Conservation (phyloP, 2,888 invertebrate genomes). For the Caenorhabditis becei region DNA sequence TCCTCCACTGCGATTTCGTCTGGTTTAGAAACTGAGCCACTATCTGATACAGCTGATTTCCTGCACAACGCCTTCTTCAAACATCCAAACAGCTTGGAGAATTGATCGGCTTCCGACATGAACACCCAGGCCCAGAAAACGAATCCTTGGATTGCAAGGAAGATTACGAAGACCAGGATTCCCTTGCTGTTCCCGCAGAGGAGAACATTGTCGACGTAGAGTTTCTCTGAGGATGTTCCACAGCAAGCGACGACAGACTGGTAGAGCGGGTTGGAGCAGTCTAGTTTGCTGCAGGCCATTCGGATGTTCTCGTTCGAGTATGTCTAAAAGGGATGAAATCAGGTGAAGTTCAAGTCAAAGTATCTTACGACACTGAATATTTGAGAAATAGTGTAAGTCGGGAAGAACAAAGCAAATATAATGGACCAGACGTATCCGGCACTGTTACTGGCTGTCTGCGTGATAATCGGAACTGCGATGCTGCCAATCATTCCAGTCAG, state of each 20-base stretch:
- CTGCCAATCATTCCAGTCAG: conserved; percentile 76
- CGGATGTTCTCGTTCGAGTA: conserved; percentile 75
- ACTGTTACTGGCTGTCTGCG: conserved; percentile 64
- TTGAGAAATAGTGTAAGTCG: conserved; percentile 65
- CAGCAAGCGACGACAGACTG: conserved; percentile 58
- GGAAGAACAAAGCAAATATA: conserved; percentile 66
- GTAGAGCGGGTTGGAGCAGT: conserved; percentile 64
- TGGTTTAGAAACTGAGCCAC: background rate
- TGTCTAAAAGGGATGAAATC: conserved; percentile 40
- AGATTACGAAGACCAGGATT: conserved; percentile 67
- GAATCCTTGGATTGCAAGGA: conserved; percentile 68
- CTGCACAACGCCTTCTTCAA: conserved; percentile 33
- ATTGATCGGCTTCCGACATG: conserved; percentile 52
- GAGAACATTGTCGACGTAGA: conserved; percentile 67
- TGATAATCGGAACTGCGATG: conserved; percentile 77
- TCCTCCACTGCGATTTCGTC: conserved; percentile 62
- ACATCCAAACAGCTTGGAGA: conserved; percentile 24
- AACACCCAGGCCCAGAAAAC: conserved; percentile 67
- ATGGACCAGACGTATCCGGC: conserved; percentile 61
- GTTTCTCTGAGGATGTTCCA: conserved; percentile 53
- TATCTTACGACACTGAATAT: conserved; percentile 53
- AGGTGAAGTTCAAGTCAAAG: background rate
- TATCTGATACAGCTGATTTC: conserved; percentile 28
- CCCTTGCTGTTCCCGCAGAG: conserved; percentile 62
- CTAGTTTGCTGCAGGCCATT: conserved; percentile 68